Base-by-base conservation (phyloP, 2,113 vertebrate genomes). In the Aythya baeri region DNA sequence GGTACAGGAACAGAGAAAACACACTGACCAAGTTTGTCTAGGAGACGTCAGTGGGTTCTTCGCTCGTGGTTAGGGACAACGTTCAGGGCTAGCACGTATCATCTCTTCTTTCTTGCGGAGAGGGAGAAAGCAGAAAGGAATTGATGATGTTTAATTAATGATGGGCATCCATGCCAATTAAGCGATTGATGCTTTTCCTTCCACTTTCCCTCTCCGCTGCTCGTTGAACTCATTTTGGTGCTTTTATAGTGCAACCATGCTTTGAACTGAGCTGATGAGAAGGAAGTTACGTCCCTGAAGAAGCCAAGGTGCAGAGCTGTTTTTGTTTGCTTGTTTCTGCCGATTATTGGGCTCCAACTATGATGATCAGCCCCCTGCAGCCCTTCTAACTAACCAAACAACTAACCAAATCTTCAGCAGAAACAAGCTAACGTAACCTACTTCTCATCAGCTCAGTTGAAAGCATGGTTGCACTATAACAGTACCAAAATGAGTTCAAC, bases 21-120 rank as follows among this genome's bases (percentile, higher is more conserved):
- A 94, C 43, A 66, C 44, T 91, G 86, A 94, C 79, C 77, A 78
- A 95, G 86, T 95, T 95, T 92, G 58, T 92, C 94, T 89, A 91
- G 93, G 96, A 97, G 76, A 91, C 43, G 68, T 91, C 92, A 92
- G 66, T 74, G n/a, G 87, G 66, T 97, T 97, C 96, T 95, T 97
- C 7, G 2, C 26, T 52, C 14, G 80, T 74, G 97, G 97, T 97
- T 97, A 96, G 78, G 91, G 89, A 63, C 86, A 83, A 94, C 11
- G 27, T 79, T 50, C 46, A 70, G 61, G 55, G 93, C 81, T 95
- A 61, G 84, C 86, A 86, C 38, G 70, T 78, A 80, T 23, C 27
- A 18, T 43, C 85, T 89, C 2, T 0, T 59, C 43, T 87, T 94
- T 78, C 13, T 2, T 2, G 2, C 0, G 0, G 63, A 76, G 76